Conservation (phyloP, 2,797 vertebrate genomes). For the Molossus alvarezi region DNA sequence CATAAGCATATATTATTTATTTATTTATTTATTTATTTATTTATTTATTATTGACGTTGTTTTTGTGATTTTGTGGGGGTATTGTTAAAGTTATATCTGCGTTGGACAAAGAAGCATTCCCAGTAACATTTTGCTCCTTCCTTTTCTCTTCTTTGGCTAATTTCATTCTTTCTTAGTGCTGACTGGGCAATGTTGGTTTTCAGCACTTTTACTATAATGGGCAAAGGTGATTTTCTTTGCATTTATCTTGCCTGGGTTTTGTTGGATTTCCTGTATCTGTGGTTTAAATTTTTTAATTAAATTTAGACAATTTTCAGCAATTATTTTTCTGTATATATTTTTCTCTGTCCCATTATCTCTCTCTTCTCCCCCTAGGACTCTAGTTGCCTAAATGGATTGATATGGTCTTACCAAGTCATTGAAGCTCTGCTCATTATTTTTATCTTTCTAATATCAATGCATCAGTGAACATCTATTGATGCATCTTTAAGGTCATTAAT, state of each 20-base stretch:
- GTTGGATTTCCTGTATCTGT: neutral
- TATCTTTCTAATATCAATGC: neutral
- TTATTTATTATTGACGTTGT: neutral
- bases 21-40: no score
- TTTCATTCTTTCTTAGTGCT: neutral
- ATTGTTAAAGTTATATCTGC: neutral
- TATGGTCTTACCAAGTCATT: neutral
- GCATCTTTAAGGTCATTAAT: neutral
- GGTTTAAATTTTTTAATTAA: neutral
- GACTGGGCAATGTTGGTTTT: neutral
- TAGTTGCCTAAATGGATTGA: neutral
- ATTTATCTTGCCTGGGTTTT: neutral
- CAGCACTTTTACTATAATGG: neutral
- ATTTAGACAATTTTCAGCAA: neutral
- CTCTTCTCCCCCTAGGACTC: neutral
- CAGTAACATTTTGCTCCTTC: neutral
- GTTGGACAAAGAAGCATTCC: neutral
- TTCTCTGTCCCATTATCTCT: neutral
- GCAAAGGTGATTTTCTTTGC: neutral
- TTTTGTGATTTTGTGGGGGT: neutral
- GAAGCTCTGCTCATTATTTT: neutral
- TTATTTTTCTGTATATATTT: neutral
- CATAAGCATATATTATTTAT: no score
- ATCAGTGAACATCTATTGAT: neutral
- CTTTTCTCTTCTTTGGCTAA: neutral